Base-by-base conservation (phyloP, 2,113 vertebrate species). In the Neogale vison region DNA sequence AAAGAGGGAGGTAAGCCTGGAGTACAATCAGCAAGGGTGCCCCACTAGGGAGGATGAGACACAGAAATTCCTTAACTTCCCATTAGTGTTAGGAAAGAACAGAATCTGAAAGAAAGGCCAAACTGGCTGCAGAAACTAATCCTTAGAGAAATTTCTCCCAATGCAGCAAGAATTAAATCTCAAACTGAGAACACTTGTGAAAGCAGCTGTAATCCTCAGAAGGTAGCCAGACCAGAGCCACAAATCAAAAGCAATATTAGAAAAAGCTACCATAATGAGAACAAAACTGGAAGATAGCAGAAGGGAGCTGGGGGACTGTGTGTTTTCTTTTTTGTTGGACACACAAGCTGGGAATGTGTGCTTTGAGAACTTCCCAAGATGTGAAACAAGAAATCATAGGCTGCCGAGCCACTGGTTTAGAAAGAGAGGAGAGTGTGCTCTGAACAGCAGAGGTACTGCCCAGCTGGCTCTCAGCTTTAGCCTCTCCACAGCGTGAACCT, bases 201-300 rank as follows among this genome's bases (percentile, higher is more conserved):
- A 95, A 88, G 26, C 86, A 82, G 34, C 10, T 12, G 50, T 21
- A 94, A 93, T 82, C 47, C 80, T 90, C 89, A 87, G 71, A 92
- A 81, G 69, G 31, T 88, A 93, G 59, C 18, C 34, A 69, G 59
- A 34, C 15, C 1, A 29, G 42, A 94, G n/a, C n/a, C 85, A 92
- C 74, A 96, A 95, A 88, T 90, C 74, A 90, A 95, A 93, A 47
- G 36, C 88, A 82, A 91, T 96, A 74, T 50, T 86, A 87, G 97
- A 95, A 96, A 96, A 84, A 55, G 26, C 55, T 96, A 8, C 39
- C 76, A 36, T 50, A 89, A 92, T 80, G 57, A 95, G 95, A 96
- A 89, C 94, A 15, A 82, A 93, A 81, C 42, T 69, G 36, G 21
- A 36, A 80, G 74, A 67, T 36, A 34, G 36, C 29, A 34, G 67